phyloP scores from a whole-genome alignment of 92 coral and sea anemone genomes.

The Zoanthus sansibaricus region DNA sequence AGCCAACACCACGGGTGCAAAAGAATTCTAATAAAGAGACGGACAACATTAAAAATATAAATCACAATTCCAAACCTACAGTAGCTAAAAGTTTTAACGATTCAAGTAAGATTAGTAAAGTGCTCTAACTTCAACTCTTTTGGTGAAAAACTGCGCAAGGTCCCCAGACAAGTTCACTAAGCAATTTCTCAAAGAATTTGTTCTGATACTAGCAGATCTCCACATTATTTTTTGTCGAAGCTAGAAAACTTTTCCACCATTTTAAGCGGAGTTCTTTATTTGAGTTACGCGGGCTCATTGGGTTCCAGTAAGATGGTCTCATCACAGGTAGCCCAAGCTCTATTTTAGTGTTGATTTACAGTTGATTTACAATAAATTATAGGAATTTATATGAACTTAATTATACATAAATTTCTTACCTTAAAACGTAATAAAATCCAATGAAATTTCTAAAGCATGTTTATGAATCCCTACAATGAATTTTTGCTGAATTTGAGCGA shows the following conservation, averaged over 20 bases:
- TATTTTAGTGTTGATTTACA: too few relatives aligned
- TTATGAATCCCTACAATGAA: too few relatives aligned
- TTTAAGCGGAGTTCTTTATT: slow-evolving; percentile 18
- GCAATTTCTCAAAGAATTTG: slow-evolving; percentile 58
- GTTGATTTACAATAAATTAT: too few relatives aligned
- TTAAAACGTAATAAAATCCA: too few relatives aligned
- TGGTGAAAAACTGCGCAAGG: slow-evolving; percentile 48
- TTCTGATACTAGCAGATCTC: slow-evolving; percentile 57
- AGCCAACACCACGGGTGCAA: slow-evolving; percentile 43
- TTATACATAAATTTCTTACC: too few relatives aligned
- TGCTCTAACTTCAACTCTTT: slow-evolving; percentile 21
- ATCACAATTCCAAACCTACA: neutral
- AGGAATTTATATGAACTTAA: too few relatives aligned
- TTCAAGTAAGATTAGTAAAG: neutral
- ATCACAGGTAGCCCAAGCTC: too few relatives aligned
- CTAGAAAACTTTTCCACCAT: slow-evolving; percentile 10
- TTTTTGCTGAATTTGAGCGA: too few relatives aligned
- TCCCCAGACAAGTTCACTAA: slow-evolving; percentile 66
- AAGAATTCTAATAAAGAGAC: slow-evolving; percentile 17
- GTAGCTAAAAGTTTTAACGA: neutral
- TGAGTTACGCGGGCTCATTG: slow-evolving; percentile 16
- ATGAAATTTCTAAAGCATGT: too few relatives aligned
- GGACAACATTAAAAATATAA: neutral
- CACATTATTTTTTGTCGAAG: slow-evolving; percentile 41
- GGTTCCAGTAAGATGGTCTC: neutral